phyloP scores from a whole-genome alignment of 30 jellyfish, hydroid and myxozoan species.

The Catostylus mosaicus region DNA sequence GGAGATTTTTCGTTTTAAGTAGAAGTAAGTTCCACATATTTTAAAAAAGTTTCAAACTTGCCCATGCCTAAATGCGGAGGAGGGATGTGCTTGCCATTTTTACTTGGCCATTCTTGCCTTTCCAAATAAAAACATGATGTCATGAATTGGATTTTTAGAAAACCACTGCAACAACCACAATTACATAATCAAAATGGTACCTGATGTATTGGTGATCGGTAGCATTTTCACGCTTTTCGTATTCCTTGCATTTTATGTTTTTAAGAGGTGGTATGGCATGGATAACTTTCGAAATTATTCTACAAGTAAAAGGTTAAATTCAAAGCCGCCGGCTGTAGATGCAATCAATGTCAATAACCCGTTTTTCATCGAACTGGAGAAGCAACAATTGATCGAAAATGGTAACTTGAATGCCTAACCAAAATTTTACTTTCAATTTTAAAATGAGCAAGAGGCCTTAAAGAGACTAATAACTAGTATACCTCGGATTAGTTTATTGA shows the following conservation, averaged over 20 bases:
- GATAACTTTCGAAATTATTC: background rate
- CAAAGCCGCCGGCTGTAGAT: background rate
- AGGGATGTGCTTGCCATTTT: too few relatives aligned
- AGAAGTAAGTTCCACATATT: too few relatives aligned
- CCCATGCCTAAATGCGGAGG: too few relatives aligned
- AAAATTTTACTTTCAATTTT: background rate
- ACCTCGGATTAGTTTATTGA: background rate
- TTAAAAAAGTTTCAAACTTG: too few relatives aligned
- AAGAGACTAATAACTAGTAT: background rate
- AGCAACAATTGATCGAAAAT: background rate
- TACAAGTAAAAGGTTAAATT: background rate
- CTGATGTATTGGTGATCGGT: background rate
- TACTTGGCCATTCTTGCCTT: too few relatives aligned
- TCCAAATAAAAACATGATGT: too few relatives aligned
- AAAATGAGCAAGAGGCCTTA: background rate
- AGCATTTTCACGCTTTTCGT: background rate
- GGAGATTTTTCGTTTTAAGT: too few relatives aligned
- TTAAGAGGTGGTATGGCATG: slow-evolving; percentile 3
- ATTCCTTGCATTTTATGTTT: background rate
- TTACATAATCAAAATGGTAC: background rate
- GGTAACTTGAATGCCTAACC: background rate
- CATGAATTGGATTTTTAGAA: too few relatives aligned
- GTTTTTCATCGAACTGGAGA: background rate
- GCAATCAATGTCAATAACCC: slow-evolving; percentile 37
- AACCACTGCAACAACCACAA: too few relatives aligned